A percentile compares a stretch with the other conserved stretches of the same genome.
These are phyloP conservation scores for Meandrusa payeni DNA, from an alignment of 2,888 invertebrate genomes.

Conservation along the genomic window DNA sequence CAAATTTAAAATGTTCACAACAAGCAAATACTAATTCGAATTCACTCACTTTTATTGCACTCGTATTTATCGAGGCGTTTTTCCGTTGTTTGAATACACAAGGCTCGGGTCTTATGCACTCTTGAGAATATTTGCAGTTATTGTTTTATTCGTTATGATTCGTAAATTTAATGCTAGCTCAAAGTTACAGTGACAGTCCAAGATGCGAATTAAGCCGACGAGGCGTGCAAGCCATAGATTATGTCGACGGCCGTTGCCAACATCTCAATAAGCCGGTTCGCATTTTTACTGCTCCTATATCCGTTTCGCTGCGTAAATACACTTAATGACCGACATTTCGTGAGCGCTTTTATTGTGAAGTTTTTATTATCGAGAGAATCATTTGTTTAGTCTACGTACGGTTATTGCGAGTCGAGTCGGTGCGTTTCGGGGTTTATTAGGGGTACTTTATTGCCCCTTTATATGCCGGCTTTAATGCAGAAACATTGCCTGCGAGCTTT, in stretches of 20 bases:
- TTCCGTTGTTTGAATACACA: constrained; percentile 55
- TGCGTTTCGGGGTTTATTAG: constrained; percentile 75
- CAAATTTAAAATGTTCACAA: constrained; percentile 55
- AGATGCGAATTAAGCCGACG: constrained; percentile 53
- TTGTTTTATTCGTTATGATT: constrained; percentile 54
- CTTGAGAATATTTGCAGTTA: constrained; percentile 57
- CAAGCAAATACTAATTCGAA: constrained; percentile 39
- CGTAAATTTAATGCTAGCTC: constrained; percentile 19
- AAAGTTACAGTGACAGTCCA: constrained; percentile 42
- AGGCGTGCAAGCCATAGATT: constrained; percentile 59
- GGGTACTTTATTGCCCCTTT: constrained; percentile 71
- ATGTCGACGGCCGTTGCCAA: constrained; percentile 65
- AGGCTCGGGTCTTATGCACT: constrained; percentile 52
- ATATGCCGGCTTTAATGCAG: constrained; percentile 56
- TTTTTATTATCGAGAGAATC: constrained; percentile 78
- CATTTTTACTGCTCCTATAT: constrained; percentile 75
- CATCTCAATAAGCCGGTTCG: constrained; percentile 74
- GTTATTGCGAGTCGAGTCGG: constrained; percentile 66
- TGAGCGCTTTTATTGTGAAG: constrained; percentile 78
- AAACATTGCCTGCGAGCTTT: constrained; percentile 52
- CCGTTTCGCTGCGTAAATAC: constrained; percentile 78
- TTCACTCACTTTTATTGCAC: constrained; percentile 55
- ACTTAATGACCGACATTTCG: constrained; percentile 78
- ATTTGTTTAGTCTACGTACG: constrained; percentile 79
- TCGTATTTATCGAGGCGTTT: constrained; percentile 48